Conservation (phyloP, 2,888 invertebrate genomes). For the Cotesia congregata region DNA sequence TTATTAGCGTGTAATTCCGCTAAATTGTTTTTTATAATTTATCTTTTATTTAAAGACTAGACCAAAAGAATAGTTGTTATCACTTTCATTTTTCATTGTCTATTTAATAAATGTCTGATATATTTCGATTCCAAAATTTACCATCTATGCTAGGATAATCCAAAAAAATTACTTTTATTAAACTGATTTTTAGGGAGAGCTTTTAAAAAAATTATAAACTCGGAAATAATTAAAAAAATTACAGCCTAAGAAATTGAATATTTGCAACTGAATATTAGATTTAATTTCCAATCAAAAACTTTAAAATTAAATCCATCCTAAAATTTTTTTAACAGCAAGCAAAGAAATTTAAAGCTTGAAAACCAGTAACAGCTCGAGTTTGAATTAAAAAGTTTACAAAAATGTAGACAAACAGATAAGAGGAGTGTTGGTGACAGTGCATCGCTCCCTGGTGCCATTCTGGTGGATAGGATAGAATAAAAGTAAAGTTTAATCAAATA, state of each 20-base stretch:
- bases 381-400: constrained; percentile 50
- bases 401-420: neutral
- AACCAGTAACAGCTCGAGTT: constrained; percentile 22
- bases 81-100: neutral
- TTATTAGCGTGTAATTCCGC: neutral
- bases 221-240: too few relatives aligned
- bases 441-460: neutral
- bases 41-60: neutral
- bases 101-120: too few relatives aligned
- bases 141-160: too few relatives aligned
- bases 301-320: too few relatives aligned
- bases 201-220: too few relatives aligned
- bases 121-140: too few relatives aligned
- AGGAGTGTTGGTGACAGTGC: neutral
- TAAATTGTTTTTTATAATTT: neutral
- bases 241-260: too few relatives aligned
- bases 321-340: neutral
- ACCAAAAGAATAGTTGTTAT: neutral
- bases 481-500: constrained; percentile 64
- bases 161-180: too few relatives aligned
- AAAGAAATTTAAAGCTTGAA: constrained; percentile 37
- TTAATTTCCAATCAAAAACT: too few relatives aligned
- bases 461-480: constrained; percentile 48
- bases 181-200: too few relatives aligned
- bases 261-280: too few relatives aligned